Evolutionary conservation across 2,113 vertebrate species (phyloP), one percentile per base, ranked within the genome.

Genomic region (Tetrao urogallus): DNA sequence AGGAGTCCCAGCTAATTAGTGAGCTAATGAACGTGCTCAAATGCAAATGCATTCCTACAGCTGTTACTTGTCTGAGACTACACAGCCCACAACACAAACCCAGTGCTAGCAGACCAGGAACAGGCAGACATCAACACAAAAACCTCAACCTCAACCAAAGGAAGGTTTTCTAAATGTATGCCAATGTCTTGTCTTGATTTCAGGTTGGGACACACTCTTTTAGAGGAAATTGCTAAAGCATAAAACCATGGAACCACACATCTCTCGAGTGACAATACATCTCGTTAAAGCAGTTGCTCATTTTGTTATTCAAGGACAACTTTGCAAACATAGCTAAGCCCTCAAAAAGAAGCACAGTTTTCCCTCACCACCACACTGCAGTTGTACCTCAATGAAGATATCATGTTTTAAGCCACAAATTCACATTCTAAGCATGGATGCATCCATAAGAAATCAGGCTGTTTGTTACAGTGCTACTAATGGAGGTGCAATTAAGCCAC

Each of bases 41-140:
- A 65, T 47, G 10, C 25, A 28, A 65, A 76, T 15, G 28, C 3
- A 36, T 72, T 65, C 52, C 60, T 43, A 45, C 42, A 56, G 30
- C 32, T 28, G 10, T 25, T 71, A 25, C 15, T 86, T 71, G 11
- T 6, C 50, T 40, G n/a, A 43, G 52, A 34, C 60, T n/a, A 5
- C 5, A 17, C 25, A 10, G 28, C 11, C 71, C 1, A 2, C 7
- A 25, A 30, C 50, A 83, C 47, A 27, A 34, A 11, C 48, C 11
- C 42, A 4, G 38, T 19, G 28, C 71, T 8, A 2, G 47, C 6
- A 0, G 64, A 30, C 6, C 50, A 36, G 0, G 2, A 45, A 36
- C 13, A 8, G 11, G 20, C 1, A 20, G 22, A 28, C 15, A 28
- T 4, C 43, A 36, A 1, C 0, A 0, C 36, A 58, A 65, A 34